phyloP scores from a whole-genome alignment of 2,113 vertebrate species.

The Diadophis punctatus region DNA sequence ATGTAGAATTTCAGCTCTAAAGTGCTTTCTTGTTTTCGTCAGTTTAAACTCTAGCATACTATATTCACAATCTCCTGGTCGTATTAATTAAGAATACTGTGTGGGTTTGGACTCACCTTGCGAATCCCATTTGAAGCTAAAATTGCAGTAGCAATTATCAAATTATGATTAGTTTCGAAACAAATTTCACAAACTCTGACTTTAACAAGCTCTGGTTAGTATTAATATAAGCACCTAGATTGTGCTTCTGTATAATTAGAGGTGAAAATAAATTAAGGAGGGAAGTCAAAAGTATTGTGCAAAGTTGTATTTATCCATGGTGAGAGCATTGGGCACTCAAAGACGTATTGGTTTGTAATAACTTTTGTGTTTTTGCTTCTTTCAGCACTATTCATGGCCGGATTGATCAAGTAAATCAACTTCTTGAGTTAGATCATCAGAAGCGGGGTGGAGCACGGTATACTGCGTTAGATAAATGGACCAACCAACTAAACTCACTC shows the following conservation, averaged over 20 bases:
- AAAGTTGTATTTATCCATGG: too few species aligned
- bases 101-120: neutral
- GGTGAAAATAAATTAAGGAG: neutral
- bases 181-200: neutral
- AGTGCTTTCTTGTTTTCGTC: neutral
- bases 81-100: neutral
- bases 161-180: neutral
- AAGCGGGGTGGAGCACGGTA: conserved; percentile 96
- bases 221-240: neutral
- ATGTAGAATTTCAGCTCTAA: neutral
- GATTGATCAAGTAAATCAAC: conserved; percentile 94
- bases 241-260: neutral
- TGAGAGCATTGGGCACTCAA: neutral
- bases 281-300: neutral
- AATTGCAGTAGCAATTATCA: neutral
- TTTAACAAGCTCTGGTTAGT: neutral
- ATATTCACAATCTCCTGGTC: neutral
- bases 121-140: neutral
- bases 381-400: conserved; percentile 94
- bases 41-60: neutral
- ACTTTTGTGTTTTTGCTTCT: conserved; percentile 6
- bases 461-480: conserved; percentile 99
- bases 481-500: conserved; percentile 98
- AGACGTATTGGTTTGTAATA: neutral
- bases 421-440: conserved; percentile 98